Base-by-base conservation (phyloP, 64 coral and sea anemone species). In the Dendrophyllia cribrosa region DNA sequence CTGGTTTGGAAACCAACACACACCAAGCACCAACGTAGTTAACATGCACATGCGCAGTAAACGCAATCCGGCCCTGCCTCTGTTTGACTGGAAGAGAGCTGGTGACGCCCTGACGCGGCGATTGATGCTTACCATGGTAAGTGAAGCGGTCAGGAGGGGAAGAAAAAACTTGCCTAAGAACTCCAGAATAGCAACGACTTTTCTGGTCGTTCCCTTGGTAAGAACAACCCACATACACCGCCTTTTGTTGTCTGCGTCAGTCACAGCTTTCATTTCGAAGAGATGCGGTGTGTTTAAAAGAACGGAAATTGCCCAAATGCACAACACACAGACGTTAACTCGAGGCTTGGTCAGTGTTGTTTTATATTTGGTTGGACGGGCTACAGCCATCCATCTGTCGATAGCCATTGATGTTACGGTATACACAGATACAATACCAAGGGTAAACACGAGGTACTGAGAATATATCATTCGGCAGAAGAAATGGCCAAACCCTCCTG, bases 1-100 rank as follows among this genome's bases (percentile, higher is more conserved):
- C 53, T 97, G 95, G 68, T 97, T 97, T 15, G 95, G 95, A 87
- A 97, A 86, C 95, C 95, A 97, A 56, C 95, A 97, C 0, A 94
- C 80, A 19, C 80, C 95, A 1, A 97, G 75, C 17, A 91, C 87
- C 46, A 86, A 51, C 0, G 95, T 88, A 53, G 95, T 97, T 74
- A 90, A 51, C 58, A 85, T 83, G 13, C 91, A 97, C 95, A 97
- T 97, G 88, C 95, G 95, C 43, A 97, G 83, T 77, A 97, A 62
- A 73, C 95, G 92, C 9, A 87, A 52, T 17, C 95, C 95, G 44
- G 95, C 92, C 56, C 61, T 89, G 6, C 95, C 95, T 19, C 90
- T 88, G 61, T 97, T 97, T 58, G 95, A 91, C 43, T 94, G 87
- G 24, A 93, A 97, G n/a, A 97, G 95, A 19, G 95, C 95, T 9